These are phyloP conservation scores for Macrotis lagotis DNA, from an alignment of 2,113 vertebrate genomes.

Conservation along the genomic window DNA sequence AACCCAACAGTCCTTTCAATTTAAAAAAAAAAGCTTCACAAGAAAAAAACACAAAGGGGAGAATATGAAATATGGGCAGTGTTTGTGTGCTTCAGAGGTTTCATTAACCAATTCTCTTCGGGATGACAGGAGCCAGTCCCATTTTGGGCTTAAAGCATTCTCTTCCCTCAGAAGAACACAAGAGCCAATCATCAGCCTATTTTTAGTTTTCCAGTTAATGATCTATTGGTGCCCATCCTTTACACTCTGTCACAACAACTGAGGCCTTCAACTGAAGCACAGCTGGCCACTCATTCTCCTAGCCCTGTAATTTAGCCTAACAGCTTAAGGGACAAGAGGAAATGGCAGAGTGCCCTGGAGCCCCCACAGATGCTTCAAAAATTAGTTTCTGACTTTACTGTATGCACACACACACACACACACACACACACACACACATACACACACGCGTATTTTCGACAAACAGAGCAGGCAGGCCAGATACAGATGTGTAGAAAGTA, in stretches of 20 bases:
- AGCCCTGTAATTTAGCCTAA: constrained; percentile 83
- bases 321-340: constrained; percentile 81
- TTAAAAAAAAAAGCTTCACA: constrained; percentile 51
- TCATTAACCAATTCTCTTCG: not conserved
- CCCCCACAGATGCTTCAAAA: constrained; percentile 71
- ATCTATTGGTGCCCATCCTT: constrained; percentile 77
- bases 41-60: constrained; percentile 12
- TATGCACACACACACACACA: constrained; percentile 52
- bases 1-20: constrained; percentile 53
- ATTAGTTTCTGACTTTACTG: constrained; percentile 47
- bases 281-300: constrained; percentile 76
- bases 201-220: constrained; percentile 74
- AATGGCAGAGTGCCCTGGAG: constrained; percentile 73
- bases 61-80: not conserved
- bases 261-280: constrained; percentile 78
- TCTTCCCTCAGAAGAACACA: constrained; percentile 45
- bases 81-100: not conserved
- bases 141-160: constrained; percentile 48
- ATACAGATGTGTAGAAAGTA: not conserved
- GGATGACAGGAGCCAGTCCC: constrained; percentile 23
- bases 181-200: constrained; percentile 75
- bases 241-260: constrained; percentile 78
- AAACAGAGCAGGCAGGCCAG: constrained; percentile 58
- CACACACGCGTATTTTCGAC: constrained; percentile 66
- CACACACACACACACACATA: constrained; percentile 32